Evolutionary conservation across 2,888 invertebrate genomes (phyloP), one percentile per base, ranked within the genome.

Genomic region (Schizotus pectinicornis): DNA sequence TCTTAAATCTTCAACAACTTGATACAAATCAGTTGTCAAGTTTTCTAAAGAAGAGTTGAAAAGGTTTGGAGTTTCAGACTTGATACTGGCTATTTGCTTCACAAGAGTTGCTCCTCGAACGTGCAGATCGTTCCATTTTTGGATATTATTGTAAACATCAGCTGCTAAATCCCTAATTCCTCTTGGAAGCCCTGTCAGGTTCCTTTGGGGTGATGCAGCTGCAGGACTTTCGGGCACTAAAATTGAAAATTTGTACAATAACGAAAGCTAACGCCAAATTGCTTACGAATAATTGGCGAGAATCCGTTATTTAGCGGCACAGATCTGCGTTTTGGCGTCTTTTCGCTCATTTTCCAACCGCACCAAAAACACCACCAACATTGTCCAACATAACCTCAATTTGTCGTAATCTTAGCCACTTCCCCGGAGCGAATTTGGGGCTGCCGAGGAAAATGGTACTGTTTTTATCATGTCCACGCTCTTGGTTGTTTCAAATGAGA

Each of bases 111-210:
- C 67, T 31, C 84, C 84, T 53, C 75, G 71, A 41, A 82, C 73
- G 65, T 83, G 82, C 47, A 74, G 61, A 34, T 73, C 70, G 63
- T 85, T 84, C 85, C 85, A 85, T 68, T 76, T 75, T 67, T 84
- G 83, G 59, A 84, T 80, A 59, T 72, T 77, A 64, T 81, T 79
- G 68, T 81, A 81, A 48, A 85, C 71, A 69, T 85, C 85, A 22
- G 85, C 86, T 8, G 79, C 80, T 48, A 81, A 77, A 74, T 87
- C 86, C 63, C 83, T 79, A 22, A 84, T 77, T 50, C 83, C 80
- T 56, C 86, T 75, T 8, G 82, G 80, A 56, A 79, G 74, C 7
- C 86, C 87, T 3, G 86, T 86, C 61, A 86, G 74, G 70, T 85
- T 86, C 65, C 74, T 82, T 52, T 79, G 77, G 1, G 74, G 69